These are phyloP conservation scores for Habroteleia sp. DNA, from an alignment of 2,888 invertebrate genomes.

Conservation along the genomic window DNA sequence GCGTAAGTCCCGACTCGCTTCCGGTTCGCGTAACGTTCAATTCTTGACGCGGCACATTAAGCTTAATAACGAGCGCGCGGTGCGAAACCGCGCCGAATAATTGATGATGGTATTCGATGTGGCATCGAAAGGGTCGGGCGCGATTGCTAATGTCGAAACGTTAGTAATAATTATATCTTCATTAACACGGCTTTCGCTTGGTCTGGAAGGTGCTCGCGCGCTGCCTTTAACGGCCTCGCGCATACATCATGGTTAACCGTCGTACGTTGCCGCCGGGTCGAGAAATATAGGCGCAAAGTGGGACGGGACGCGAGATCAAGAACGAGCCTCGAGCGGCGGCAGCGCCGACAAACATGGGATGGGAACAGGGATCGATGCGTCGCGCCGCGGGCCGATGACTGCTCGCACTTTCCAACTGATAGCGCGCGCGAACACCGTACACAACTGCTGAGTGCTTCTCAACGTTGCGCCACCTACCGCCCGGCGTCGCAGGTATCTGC, in stretches of 20 bases:
- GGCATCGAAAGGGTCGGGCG: constrained; percentile 26
- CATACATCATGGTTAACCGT: constrained; percentile 76
- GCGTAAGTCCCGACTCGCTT: constrained; percentile 12
- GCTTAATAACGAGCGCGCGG: constrained; percentile 33
- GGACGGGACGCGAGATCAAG: constrained; percentile 62
- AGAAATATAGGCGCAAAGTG: constrained; percentile 67
- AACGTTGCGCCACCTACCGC: no score
- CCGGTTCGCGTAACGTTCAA: constrained; percentile 21
- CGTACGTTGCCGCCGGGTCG: constrained; percentile 67
- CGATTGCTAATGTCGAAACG: constrained; percentile 69
- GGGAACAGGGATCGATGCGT: constrained; percentile 77
- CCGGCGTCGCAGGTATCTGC: no score
- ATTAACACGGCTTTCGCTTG: constrained; percentile 75
- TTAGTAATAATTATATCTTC: constrained; percentile 81
- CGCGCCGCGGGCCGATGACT: constrained; percentile 77
- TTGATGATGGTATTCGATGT: constrained; percentile 70
- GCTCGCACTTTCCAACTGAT: constrained; percentile 75
- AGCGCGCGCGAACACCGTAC: constrained; percentile 51
- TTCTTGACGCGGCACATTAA: constrained; percentile 39
- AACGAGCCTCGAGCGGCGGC: constrained; percentile 60
- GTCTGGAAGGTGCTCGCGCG: constrained; percentile 36
- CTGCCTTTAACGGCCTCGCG: constrained; percentile 43
- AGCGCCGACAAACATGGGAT: constrained; percentile 24
- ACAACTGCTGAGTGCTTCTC: constrained; percentile 7
- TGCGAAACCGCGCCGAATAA: constrained; percentile 59